These are phyloP conservation scores for Dasyornis broadbenti DNA, from an alignment of 2,113 vertebrate species.

Conservation along the genomic window DNA sequence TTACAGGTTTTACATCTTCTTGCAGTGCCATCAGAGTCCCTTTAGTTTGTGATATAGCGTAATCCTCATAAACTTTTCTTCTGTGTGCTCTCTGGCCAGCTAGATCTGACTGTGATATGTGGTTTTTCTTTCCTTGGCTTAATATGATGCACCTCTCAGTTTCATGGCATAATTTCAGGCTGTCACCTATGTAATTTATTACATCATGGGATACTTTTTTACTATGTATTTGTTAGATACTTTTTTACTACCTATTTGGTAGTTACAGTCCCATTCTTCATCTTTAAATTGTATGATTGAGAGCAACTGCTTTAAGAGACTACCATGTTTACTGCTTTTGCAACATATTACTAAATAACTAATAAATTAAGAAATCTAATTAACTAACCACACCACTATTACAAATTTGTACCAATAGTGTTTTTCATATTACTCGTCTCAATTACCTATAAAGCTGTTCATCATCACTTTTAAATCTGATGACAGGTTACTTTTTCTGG, in stretches of 20 bases:
- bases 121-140: neutral
- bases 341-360: neutral
- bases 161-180: neutral
- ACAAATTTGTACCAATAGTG: neutral
- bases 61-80: neutral
- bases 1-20: neutral
- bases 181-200: neutral
- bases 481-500: neutral
- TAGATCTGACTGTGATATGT: neutral
- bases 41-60: neutral
- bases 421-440: neutral
- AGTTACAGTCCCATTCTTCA: neutral
- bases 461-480: neutral
- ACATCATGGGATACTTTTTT: neutral
- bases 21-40: neutral
- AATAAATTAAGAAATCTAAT: neutral
- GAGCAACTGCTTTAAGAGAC: neutral
- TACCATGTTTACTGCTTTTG: neutral
- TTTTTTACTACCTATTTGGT: neutral
- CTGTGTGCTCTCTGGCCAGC: neutral
- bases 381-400: neutral
- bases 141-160: neutral
- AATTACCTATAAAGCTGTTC: neutral
- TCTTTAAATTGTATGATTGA: neutral
- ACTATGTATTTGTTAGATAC: neutral